A percentile compares a stretch with the other conserved stretches of the same genome.
Conservation (phyloP, 1,140 invertebrate species). For the Wasmannia auropunctata region DNA sequence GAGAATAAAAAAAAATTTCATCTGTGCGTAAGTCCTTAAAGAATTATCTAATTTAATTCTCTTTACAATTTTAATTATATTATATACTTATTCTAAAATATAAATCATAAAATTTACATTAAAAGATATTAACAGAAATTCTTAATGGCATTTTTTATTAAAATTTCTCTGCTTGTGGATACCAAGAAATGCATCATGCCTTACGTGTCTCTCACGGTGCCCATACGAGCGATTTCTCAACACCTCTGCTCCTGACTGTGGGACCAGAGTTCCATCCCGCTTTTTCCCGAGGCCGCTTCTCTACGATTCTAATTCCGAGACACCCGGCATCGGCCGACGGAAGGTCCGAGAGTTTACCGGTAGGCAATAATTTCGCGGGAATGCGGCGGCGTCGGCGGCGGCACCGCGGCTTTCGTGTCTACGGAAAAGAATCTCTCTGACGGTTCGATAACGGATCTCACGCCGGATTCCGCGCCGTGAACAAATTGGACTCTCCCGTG, state of each 20-base stretch:
- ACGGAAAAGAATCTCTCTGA: slow-evolving; percentile 51
- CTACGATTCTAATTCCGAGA: slow-evolving; percentile 71
- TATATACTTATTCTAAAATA: background rate
- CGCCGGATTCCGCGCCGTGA: slow-evolving; percentile 55
- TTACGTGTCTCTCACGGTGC: background rate
- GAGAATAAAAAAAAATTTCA: background rate
- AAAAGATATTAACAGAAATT: background rate
- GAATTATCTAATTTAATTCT: background rate
- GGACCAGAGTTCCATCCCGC: background rate
- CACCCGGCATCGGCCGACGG: slow-evolving; percentile 18
- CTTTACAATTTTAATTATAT: background rate
- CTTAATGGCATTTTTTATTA: background rate
- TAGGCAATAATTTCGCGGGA: slow-evolving; percentile 75
- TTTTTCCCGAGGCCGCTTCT: slow-evolving; percentile 48
- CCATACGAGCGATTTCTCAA: background rate
- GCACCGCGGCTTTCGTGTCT: slow-evolving; percentile 51
- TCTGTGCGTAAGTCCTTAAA: background rate
- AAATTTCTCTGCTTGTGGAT: background rate
- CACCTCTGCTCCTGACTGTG: background rate
- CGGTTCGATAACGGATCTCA: slow-evolving; percentile 54
- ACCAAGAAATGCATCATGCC: background rate
- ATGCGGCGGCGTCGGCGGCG: slow-evolving; percentile 63
- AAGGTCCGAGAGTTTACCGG: slow-evolving; percentile 32
- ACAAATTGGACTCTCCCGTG: slow-evolving; percentile 52
- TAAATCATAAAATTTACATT: background rate